phyloP scores from a whole-genome alignment of 2,113 vertebrate species.

The Seriola quinqueradiata region DNA sequence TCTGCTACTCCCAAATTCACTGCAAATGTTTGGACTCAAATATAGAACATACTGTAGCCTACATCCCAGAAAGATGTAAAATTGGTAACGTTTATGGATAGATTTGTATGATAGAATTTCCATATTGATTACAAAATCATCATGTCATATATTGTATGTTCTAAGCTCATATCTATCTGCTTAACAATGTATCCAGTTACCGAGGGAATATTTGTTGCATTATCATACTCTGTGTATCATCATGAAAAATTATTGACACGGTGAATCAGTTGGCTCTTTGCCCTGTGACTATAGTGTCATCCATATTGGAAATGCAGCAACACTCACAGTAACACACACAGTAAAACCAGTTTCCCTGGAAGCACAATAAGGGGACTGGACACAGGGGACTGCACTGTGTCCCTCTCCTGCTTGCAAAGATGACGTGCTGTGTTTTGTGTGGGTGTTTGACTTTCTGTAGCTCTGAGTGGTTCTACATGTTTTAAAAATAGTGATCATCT shows the following conservation, averaged over 20 bases:
- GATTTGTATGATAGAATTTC: neutral
- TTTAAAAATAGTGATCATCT: neutral
- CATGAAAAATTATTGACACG: constrained; percentile 57
- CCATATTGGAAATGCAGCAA: constrained; percentile 42
- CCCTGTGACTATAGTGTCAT: constrained; percentile 10
- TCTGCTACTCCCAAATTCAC: constrained; percentile 15
- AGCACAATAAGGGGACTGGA: constrained; percentile 23
- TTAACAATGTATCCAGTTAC: neutral
- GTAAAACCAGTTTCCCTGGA: constrained; percentile 48
- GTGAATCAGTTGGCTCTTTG: constrained; percentile 38
- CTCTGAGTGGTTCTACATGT: neutral
- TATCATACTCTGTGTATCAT: constrained; percentile 22
- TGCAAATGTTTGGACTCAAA: constrained; percentile 4
- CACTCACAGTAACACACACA: neutral
- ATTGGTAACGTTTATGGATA: neutral
- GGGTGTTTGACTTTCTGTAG: neutral
- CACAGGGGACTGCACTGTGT: constrained; percentile 15
- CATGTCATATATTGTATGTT: neutral
- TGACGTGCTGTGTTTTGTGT: neutral
- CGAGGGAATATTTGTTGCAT: neutral
- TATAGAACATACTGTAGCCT: neutral
- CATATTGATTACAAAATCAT: no score
- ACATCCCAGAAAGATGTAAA: neutral
- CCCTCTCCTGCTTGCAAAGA: constrained; percentile 8
- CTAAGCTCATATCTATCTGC: neutral